Conservation (phyloP, 2,113 vertebrate species). For the Oxygymnocypris stewartii region DNA sequence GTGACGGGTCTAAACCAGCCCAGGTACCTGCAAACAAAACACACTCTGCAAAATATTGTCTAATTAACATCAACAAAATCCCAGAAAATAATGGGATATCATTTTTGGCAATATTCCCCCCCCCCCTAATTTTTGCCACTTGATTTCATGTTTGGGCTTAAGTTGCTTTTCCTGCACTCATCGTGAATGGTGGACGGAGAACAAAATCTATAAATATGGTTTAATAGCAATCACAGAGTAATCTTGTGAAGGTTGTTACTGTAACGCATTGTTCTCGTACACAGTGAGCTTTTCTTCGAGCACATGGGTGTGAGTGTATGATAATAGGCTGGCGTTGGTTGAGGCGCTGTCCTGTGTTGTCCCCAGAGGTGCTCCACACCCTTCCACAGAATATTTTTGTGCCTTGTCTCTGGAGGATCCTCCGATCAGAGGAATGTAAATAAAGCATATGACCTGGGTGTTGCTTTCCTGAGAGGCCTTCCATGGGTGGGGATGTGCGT, state of each 20-base stretch:
- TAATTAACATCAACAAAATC: not conserved
- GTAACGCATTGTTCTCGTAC: slow-evolving; percentile 40
- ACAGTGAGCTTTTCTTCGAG: not conserved
- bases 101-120: not conserved
- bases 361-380: slow-evolving; percentile 50
- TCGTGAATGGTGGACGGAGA: not conserved
- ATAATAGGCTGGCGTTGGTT: slow-evolving; percentile 57
- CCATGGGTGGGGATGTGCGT: slow-evolving; percentile 61
- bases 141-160: not conserved
- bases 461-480: slow-evolving; percentile 71
- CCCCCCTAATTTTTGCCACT: not conserved
- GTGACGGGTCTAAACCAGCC: not conserved
- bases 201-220: not conserved
- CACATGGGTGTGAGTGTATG: not conserved
- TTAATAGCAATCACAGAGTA: not conserved
- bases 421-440: slow-evolving; percentile 62
- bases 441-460: slow-evolving; percentile 71
- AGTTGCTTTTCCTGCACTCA: not conserved
- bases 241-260: slow-evolving; percentile 2
- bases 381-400: slow-evolving; percentile 62
- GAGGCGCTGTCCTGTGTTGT: slow-evolving; percentile 62
- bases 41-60: not conserved
- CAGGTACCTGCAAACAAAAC: not conserved
- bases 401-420: slow-evolving; percentile 63
- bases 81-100: not conserved